Conservation (phyloP, 1,140 invertebrate species). For the Mya arenaria region DNA sequence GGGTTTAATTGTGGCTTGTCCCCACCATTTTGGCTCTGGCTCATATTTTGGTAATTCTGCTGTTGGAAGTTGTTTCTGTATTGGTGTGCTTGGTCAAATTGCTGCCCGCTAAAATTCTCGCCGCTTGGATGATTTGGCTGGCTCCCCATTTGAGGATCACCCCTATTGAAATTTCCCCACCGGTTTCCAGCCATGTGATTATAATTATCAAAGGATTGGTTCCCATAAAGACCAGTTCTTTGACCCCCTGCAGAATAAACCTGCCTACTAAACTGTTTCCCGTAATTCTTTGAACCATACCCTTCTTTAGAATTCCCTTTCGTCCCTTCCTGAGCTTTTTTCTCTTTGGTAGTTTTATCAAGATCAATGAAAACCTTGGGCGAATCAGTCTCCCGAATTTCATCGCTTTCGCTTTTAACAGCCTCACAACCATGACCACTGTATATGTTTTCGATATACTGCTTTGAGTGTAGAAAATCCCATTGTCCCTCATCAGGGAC, state of each 20-base stretch:
- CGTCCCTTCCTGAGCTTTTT: slow-evolving; percentile 17
- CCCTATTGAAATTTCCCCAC: slow-evolving; percentile 36
- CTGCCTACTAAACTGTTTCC: slow-evolving; percentile 12
- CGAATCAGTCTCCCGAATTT: slow-evolving; percentile 45
- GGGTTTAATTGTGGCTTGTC: slow-evolving; percentile 30
- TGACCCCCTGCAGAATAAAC: not conserved
- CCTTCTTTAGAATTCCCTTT: slow-evolving; percentile 9
- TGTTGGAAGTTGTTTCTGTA: slow-evolving; percentile 28
- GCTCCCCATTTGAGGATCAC: slow-evolving; percentile 11
- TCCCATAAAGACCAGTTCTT: slow-evolving; percentile 9
- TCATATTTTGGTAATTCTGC: slow-evolving; percentile 34
- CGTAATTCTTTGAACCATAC: slow-evolving; percentile 33
- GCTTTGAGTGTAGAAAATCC: slow-evolving; percentile 54
- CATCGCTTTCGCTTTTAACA: slow-evolving; percentile 42
- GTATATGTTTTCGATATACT: slow-evolving; percentile 54
- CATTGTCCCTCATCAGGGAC: slow-evolving; percentile 31
- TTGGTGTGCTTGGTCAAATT: slow-evolving; percentile 33
- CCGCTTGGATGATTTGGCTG: slow-evolving; percentile 2
- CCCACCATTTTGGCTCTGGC: slow-evolving; percentile 42
- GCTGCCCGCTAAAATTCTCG: slow-evolving; percentile 16
- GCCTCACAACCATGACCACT: slow-evolving; percentile 34
- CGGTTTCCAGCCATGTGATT: slow-evolving; percentile 13
- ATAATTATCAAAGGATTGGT: slow-evolving; percentile 39
- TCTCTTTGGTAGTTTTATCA: slow-evolving; percentile 53
- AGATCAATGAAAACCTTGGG: slow-evolving; percentile 50